Base-by-base conservation (phyloP, 2,113 vertebrate species). In the Nanorana parkeri region DNA sequence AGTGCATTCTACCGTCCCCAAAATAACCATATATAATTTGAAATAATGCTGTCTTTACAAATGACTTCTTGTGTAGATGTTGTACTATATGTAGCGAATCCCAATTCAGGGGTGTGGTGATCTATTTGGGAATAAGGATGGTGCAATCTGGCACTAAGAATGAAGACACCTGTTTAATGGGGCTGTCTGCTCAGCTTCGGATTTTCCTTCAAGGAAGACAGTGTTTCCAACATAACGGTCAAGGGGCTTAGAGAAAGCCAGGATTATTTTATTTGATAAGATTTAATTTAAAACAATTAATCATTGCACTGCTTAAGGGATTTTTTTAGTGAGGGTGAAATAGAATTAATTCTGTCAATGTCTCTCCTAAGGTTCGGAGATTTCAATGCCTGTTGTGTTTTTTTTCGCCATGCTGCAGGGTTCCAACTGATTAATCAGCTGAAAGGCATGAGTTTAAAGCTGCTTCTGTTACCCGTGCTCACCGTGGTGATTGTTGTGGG, bases 401-500 rank as follows among this genome's bases (percentile, higher is more conserved):
- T 84, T 92, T 87, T 90, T 84, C 83, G 86, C 2, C 63, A 78
- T 84, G 0, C 87, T 84, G 76, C 85, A 95, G 94, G 93, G 94
- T 89, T 93, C 91, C 90, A 84, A 80, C 84, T 91, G 64, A 89
- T 84, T 81, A 90, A 88, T 81, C 91, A 84, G 87, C 89, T 93
- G 92, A 92, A 93, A 91, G 93, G 94, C 93, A 93, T 90, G 91
- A 91, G 95, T 87, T 91, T 93, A 87, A 90, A 89, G 86, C 92
- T 93, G 83, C 88, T 94, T 84, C 93, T 98, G 6, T 92, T 97
- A 81, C 93, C 95, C 3, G 89, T 88, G 74, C 93, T 94, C 88
- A 92, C 97, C 85, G 84, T 95, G 21, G 93, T 90, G 2, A 86
- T 89, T 89, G 92, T 95, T 1, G 81, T 89, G 56, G 91, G 92